Evolutionary conservation across 1,140 invertebrate species (phyloP), one percentile per base, ranked within the genome.

Genomic region (Halictus rubicundus): DNA sequence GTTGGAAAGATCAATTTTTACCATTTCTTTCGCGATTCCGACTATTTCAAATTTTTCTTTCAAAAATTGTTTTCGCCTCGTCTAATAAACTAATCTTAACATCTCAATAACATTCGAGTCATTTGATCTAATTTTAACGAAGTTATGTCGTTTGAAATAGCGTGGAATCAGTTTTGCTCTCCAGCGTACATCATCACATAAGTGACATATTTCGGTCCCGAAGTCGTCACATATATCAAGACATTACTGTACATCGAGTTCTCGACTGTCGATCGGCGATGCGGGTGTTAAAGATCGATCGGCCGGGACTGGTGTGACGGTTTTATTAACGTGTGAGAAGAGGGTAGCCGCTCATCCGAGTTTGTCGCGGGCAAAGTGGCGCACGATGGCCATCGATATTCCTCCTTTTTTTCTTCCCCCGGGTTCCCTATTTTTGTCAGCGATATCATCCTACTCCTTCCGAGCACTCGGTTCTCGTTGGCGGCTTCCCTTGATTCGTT

Each of bases 371-470:
- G 57, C 23, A 60, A 60, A 60, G 23, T 60, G 57, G 57, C 23
- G 57, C 23, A 25, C 57, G n/a, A 60, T 60, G 57, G 57, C 57
- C 14, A n/a, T 75, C n/a, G 61, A 21, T 23, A 23, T 32, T 61
- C 46, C 27, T 73, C 21, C 42, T 23, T 59, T 74, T 80, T 69
- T 61, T 61, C 27, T 80, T 49, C 32, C 27, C 65, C 42, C 21
- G 66, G 66, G 21, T 78, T 52, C 46, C 32, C 25, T 71, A 37
- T 61, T 54, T n/a, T 65, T 49, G 21, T 65, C 23, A 27, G 27
- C 72, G 23, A 61, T 46, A 42, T 72, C n/a, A 42, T 72, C n/a
- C 57, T 65, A 46, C 46, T 39, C 23, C 59, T 64, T 57, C 27
- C 52, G 39, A 5, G 23, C 25, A 16, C n/a, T 76, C 42, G 52